These are phyloP conservation scores for Acridotheres tristis DNA, from an alignment of 2,797 vertebrate species.

Conservation along the genomic window DNA sequence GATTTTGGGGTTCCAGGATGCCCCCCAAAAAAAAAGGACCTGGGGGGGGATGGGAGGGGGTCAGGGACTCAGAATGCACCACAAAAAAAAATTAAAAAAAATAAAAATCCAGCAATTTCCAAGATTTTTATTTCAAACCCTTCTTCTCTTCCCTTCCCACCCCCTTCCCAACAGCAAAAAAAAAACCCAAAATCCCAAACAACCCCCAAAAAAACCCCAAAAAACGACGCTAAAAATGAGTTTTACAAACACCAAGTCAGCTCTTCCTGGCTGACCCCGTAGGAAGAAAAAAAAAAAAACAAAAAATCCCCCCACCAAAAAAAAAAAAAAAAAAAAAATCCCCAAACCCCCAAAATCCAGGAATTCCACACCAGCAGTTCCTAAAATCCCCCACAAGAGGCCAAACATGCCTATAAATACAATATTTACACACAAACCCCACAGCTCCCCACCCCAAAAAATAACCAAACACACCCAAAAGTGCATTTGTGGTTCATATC, in stretches of 20 bases:
- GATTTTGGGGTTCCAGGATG: too few species aligned
- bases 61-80: background rate
- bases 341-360: background rate
- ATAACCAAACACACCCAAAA: slow-evolving; percentile 76
- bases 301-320: background rate
- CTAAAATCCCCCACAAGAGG: slow-evolving; percentile 65
- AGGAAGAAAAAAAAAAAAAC: too few species aligned
- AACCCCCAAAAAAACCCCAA: too few species aligned
- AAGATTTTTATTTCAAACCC: slow-evolving; percentile 77
- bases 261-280: slow-evolving; percentile 4
- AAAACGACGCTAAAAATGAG: slow-evolving; percentile 70
- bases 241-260: slow-evolving; percentile 75
- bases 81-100: too few species aligned
- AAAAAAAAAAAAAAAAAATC: background rate
- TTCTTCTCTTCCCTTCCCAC: slow-evolving; percentile 7
- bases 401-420: slow-evolving; percentile 73
- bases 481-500: slow-evolving; percentile 14
- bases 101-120: slow-evolving; percentile 18
- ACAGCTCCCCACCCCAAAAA: slow-evolving; percentile 65
- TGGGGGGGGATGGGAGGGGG: background rate
- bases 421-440: slow-evolving; percentile 76
- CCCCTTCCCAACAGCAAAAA: background rate
- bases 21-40: background rate
- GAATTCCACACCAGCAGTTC: slow-evolving; percentile 68
- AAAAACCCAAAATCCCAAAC: background rate